Percentiles rank a stretch among this genome's conserved stretches.
These are phyloP conservation scores for Mormyrus hasselquistii DNA, from an alignment of 2,797 vertebrate genomes.

Conservation along the genomic window DNA sequence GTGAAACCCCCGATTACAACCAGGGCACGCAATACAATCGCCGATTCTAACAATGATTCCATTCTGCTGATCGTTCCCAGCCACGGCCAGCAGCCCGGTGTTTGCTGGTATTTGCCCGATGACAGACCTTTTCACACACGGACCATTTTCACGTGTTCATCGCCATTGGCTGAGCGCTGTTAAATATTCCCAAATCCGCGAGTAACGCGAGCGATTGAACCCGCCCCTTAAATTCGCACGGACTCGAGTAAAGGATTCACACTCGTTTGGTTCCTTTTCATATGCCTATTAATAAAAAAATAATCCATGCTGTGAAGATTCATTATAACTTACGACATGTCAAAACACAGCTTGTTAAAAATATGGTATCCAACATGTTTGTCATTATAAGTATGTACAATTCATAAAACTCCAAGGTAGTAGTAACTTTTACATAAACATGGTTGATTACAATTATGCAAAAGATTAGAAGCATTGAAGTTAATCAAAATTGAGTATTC, in stretches of 20 bases:
- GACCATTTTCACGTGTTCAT: background rate
- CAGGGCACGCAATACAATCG: conserved; percentile 25
- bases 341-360: background rate
- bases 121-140: background rate
- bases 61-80: background rate
- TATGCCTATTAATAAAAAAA: background rate
- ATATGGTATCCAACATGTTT: background rate
- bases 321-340: background rate
- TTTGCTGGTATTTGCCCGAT: background rate
- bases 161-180: background rate
- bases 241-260: background rate
- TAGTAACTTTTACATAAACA: background rate
- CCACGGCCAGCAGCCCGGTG: background rate
- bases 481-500: background rate
- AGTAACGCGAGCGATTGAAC: background rate
- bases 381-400: background rate
- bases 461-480: background rate
- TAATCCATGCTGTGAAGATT: background rate
- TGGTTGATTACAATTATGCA: background rate
- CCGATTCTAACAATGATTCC: background rate
- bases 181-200: background rate
- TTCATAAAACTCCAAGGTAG: background rate
- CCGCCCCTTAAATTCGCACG: background rate
- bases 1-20: conserved; percentile 42
- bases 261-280: background rate